phyloP scores from a whole-genome alignment of 2,888 invertebrate genomes.

The Oxyteleia sp. region DNA sequence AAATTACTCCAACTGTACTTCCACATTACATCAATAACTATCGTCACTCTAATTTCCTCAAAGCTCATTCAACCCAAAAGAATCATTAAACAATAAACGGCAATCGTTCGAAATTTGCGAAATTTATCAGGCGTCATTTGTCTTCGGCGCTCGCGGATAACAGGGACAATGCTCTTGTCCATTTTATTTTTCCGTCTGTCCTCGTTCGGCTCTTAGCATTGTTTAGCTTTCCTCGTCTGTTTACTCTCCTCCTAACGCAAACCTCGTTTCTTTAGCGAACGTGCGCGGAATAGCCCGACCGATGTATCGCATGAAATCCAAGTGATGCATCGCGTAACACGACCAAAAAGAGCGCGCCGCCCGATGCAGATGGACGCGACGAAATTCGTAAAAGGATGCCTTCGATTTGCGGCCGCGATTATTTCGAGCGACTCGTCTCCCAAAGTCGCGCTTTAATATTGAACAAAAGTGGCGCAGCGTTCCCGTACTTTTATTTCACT shows the following conservation, averaged over 20 bases:
- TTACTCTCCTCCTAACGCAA: constrained; percentile 69
- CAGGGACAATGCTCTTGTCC: constrained; percentile 11
- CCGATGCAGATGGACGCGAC: constrained; percentile 49
- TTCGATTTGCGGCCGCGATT: constrained; percentile 38
- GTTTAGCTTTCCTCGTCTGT: constrained; percentile 60
- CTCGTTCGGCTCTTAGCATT: constrained; percentile 31
- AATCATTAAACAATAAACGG: constrained; percentile 28
- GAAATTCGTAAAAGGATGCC: constrained; percentile 55
- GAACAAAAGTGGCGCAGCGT: constrained; percentile 49
- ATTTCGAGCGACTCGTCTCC: constrained; percentile 46
- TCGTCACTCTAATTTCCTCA: too few species aligned
- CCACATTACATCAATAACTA: too few species aligned
- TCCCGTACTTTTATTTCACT: constrained; percentile 53
- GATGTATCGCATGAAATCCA: constrained; percentile 68
- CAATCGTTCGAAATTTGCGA: constrained; percentile 16
- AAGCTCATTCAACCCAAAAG: background rate
- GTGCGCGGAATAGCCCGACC: constrained; percentile 69
- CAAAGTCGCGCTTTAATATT: constrained; percentile 48
- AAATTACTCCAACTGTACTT: too few species aligned
- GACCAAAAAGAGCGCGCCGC: constrained; percentile 38
- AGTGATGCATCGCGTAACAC: constrained; percentile 52
- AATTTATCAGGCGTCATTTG: constrained; percentile 31
- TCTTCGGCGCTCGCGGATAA: constrained; percentile 11
- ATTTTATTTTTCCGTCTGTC: constrained; percentile 42
- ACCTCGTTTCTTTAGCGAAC: constrained; percentile 70